A percentile compares a stretch with the other conserved stretches of the same genome.
Conservation (phyloP, 2,888 invertebrate species). For the Xanthorhoe spadicearia region DNA sequence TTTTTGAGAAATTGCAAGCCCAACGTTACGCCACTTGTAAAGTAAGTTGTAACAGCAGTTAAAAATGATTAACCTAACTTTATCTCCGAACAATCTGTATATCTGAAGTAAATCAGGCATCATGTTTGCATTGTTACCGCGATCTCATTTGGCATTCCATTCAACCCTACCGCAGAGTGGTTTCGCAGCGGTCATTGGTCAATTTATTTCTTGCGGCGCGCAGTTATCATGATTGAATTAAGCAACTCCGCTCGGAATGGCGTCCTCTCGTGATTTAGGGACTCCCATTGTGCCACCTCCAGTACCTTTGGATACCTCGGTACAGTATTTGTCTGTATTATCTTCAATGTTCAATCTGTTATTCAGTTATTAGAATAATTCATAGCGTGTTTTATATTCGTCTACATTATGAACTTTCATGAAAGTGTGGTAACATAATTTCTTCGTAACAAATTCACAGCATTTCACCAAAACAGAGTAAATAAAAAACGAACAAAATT, state of each 20-base stretch:
- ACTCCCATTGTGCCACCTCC: constrained; percentile 38
- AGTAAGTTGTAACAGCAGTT: too few relatives aligned
- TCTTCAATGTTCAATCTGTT: neutral
- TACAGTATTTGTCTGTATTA: constrained; percentile 17
- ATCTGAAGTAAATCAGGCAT: neutral
- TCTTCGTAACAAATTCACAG: too few relatives aligned
- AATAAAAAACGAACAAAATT: neutral
- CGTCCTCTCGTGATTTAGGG: constrained; percentile 68
- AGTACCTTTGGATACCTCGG: constrained; percentile 25
- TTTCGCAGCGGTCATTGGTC: constrained; percentile 76
- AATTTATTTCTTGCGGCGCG: constrained; percentile 81
- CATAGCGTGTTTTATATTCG: too few relatives aligned
- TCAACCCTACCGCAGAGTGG: constrained; percentile 53
- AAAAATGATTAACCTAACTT: neutral
- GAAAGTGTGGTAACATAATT: too few relatives aligned
- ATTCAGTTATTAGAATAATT: neutral
- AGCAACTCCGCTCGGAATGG: constrained; percentile 65
- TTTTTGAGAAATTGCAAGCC: too few relatives aligned
- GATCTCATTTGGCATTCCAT: constrained; percentile 36
- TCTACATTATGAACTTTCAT: too few relatives aligned
- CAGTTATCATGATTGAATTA: constrained; percentile 85
- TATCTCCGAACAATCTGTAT: neutral
- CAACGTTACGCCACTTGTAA: too few relatives aligned
- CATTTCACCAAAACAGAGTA: neutral
- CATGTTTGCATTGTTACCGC: constrained; percentile 9